Evolutionary conservation across 2,113 vertebrate genomes (phyloP), one percentile per base, ranked within the genome.

Genomic region (Vicugna pacos): DNA sequence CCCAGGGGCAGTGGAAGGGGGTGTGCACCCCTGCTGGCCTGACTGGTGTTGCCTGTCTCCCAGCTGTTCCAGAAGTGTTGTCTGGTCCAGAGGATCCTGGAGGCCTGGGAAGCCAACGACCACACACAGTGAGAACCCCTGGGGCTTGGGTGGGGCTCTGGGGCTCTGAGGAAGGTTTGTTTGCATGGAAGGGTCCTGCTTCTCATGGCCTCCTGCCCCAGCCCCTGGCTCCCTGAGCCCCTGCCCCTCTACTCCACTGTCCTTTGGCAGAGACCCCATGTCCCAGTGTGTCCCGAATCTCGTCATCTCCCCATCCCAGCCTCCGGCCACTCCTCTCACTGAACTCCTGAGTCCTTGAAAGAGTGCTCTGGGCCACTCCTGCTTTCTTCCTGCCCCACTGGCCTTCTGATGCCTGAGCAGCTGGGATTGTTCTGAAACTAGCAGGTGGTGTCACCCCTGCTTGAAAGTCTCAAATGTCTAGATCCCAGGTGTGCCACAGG

Each of bases 31-130:
- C 26, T 20, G 9, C 14, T 12, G 72, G 19, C 73, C 86, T 46
- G 22, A 64, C 70, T 19, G 10, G 32, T 50, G 52, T 56, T 11
- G 1, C 76, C 67, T 93, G 73, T 64, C 26, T 48, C 52, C 4
- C 93, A 99, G 99, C 99, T 99, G 75, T 99, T 99, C 98, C 99
- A 99, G 98, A 99, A 99, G 84, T 99, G 99, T 98, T 99, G 98
- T 86, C 96, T 99, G 95, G 99, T 99, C 76, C 99, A 99, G 94
- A 99, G 99, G 98, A 99, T 99, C 98, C 95, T 99, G 93, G 99
- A 99, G 14, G 99, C 99, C 95, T 99, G 99, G 99, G 99, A 99
- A 97, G 99, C 99, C 97, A 99, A 99, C 2, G 99, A 99, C 97
- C 99, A 98, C 97, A 99, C 99, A 96, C 99, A 99, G 99, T 99